A percentile compares a stretch with the other conserved stretches of the same genome.
Evolutionary conservation across 2,888 invertebrate genomes (phyloP).

Genomic region (Idaea dimidiata): DNA sequence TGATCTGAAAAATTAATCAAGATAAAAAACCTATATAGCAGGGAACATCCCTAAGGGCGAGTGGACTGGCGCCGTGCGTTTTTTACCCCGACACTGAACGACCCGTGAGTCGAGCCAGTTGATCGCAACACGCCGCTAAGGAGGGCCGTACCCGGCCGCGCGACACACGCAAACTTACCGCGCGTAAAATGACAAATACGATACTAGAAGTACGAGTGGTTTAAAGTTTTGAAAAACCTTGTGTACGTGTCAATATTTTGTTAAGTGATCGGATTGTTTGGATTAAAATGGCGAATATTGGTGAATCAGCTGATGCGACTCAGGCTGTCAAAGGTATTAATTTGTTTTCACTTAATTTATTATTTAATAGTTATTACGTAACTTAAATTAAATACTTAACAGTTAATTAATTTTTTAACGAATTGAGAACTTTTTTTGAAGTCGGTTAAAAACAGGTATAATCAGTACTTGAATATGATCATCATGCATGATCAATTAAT

Average conservation of each 20-base stretch:
- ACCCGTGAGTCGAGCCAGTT: slow-evolving; percentile 50
- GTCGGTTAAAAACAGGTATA: too few species aligned
- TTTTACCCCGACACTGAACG: slow-evolving; percentile 67
- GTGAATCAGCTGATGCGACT: slow-evolving; percentile 51
- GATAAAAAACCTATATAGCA: slow-evolving; percentile 9
- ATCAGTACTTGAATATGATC: too few species aligned
- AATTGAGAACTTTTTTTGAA: too few species aligned
- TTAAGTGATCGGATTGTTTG: slow-evolving; percentile 38
- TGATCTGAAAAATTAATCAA: background rate
- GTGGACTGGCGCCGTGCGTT: slow-evolving; percentile 75
- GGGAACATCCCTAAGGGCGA: slow-evolving; percentile 76
- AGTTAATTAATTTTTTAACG: too few species aligned
- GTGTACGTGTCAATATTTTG: slow-evolving; percentile 5
- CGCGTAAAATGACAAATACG: slow-evolving; percentile 51
- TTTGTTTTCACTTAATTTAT: too few species aligned
- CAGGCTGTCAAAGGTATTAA: slow-evolving; percentile 67
- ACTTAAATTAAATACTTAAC: too few species aligned
- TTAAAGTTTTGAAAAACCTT: slow-evolving; percentile 4
- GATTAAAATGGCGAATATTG: slow-evolving; percentile 63
- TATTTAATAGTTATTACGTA: too few species aligned
- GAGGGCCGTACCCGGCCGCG: slow-evolving; percentile 7
- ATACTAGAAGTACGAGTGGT: slow-evolving; percentile 34
- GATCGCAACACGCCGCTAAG: slow-evolving; percentile 45
- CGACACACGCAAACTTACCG: slow-evolving; percentile 34
- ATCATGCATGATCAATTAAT: background rate